Base-by-base conservation (phyloP, 2,113 vertebrate genomes). In the Zosterops japonicus region DNA sequence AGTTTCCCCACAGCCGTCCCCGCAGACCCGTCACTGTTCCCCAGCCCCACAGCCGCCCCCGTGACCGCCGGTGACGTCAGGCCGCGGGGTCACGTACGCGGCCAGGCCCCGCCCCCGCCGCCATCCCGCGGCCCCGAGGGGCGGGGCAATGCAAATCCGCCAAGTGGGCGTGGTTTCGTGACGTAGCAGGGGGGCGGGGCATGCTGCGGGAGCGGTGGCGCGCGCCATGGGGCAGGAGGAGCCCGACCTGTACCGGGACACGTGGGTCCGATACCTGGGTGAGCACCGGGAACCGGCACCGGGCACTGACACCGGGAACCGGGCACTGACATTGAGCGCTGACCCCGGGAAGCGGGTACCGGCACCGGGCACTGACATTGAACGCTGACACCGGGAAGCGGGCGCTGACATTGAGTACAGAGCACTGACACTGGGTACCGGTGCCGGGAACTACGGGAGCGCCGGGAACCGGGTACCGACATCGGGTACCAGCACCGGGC, bases 201-300 rank as follows among this genome's bases (percentile, higher is more conserved):
- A 39, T 64, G 74, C 46, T 7, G 41, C 5, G 5, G 57, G 68
- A 60, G 46, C 39, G 64, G 42, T 2, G 39, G 65, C 16, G 90
- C 44, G 89, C 56, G 90, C 70, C 15, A 96, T 97, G 96, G 93
- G 89, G 44, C n/a, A 42, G 69, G 89, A 6, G 79, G 41, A 90
- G 93, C 76, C 96, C 5, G 99, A 99, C 94, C 98, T 98, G 77
- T 99, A 99, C 97, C 98, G 99, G 52, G 99, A 99, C 94, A 99
- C 99, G 69, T 99, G 99, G 99, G 98, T 99, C 83, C 98, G 99
- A 41, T 99, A 98, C 94, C 84, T 99, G 71, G 99, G 99, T 99
- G 98, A 97, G 98, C 82, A 42, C 17, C 78, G 69, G 50, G 31
- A 5, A 41, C 80, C 24, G 42, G 27, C 46, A 78, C 31, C 25